Evolutionary conservation across 1,140 invertebrate genomes (phyloP).

Genomic region (Meteorus sp.): DNA sequence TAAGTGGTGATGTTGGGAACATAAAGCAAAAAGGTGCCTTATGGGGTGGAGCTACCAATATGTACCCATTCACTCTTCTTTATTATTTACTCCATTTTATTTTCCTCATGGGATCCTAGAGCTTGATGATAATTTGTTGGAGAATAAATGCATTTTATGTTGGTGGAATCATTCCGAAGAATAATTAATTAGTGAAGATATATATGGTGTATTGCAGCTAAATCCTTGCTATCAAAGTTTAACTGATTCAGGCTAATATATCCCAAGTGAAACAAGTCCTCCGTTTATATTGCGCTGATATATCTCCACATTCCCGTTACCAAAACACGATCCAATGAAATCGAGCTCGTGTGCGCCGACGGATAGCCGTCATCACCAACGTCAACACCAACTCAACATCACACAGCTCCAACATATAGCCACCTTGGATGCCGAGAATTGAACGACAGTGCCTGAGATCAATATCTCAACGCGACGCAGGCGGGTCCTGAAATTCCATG

Average conservation of each 20-base stretch:
- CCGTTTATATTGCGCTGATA: not conserved
- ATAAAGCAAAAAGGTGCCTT: not conserved
- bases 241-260: not conserved
- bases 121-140: too few relatives aligned
- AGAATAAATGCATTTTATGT: too few relatives aligned
- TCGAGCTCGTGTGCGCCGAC: constrained; percentile 2
- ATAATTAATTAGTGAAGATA: too few relatives aligned
- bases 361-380: constrained; percentile 2
- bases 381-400: constrained; percentile 3
- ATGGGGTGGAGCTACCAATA: not conserved
- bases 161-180: too few relatives aligned
- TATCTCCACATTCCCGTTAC: constrained; percentile 5
- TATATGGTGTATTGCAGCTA: too few relatives aligned
- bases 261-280: not conserved
- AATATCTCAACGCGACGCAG: constrained; percentile 45
- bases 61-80: not conserved
- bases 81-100: not conserved
- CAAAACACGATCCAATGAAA: constrained; percentile 18
- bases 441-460: constrained; percentile 37
- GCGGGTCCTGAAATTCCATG: constrained; percentile 19
- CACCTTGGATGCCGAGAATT: constrained; percentile 10
- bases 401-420: not conserved
- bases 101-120: too few relatives aligned
- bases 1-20: too few relatives aligned
- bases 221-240: too few relatives aligned